Percentiles rank a stretch among this genome's conserved stretches.
Conservation (phyloP, 2,888 invertebrate genomes). For the Napeogenes sylphis region DNA sequence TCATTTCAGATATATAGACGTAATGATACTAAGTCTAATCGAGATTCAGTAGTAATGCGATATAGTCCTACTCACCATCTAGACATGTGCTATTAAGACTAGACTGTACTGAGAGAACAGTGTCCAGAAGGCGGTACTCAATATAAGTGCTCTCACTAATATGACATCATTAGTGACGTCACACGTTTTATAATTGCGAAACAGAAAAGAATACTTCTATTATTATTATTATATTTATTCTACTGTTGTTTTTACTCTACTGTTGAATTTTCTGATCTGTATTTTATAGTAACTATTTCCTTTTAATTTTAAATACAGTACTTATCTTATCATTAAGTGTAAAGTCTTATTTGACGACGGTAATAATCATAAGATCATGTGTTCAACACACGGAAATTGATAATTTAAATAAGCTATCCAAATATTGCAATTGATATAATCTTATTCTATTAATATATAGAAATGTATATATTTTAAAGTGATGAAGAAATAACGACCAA, state of each 20-base stretch:
- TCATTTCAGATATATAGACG: too few species aligned
- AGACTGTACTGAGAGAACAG: background rate
- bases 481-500: constrained; percentile 48
- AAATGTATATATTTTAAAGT: constrained; percentile 28
- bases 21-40: too few species aligned
- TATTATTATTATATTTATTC: too few species aligned
- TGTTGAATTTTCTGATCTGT: too few species aligned
- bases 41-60: too few species aligned
- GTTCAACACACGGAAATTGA: too few species aligned
- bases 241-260: too few species aligned
- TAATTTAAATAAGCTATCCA: background rate
- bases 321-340: constrained; percentile 19
- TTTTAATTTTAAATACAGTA: background rate
- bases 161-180: background rate
- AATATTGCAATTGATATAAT: background rate
- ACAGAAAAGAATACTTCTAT: too few species aligned
- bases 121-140: background rate
- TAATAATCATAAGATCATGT: constrained; percentile 18
- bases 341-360: constrained; percentile 5
- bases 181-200: too few species aligned
- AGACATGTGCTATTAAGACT: too few species aligned
- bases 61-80: too few species aligned
- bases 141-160: background rate
- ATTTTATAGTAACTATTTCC: too few species aligned
- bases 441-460: background rate